A percentile compares a stretch with the other conserved stretches of the same genome.
phyloP scores from a whole-genome alignment of 2,113 vertebrate genomes.

The Pionites leucogaster region DNA sequence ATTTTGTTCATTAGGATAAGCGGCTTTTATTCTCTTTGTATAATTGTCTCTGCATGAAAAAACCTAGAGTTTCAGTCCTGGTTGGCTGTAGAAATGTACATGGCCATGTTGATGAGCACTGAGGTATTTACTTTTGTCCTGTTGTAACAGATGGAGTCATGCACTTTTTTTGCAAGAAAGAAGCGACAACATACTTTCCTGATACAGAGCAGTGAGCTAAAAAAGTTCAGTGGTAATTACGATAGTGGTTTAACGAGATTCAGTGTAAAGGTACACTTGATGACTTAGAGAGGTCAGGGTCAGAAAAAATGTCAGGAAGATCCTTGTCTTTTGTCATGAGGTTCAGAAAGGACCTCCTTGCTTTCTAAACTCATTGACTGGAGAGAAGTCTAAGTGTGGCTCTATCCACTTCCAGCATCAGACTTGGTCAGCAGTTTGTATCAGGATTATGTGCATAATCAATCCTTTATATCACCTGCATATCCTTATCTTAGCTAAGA shows the following conservation, averaged over 20 bases:
- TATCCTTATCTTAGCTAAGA: neutral
- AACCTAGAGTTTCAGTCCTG: neutral
- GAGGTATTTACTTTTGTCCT: neutral
- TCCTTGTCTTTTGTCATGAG: neutral
- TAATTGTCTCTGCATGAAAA: neutral
- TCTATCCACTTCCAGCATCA: neutral
- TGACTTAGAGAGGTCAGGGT: neutral
- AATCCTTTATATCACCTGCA: neutral
- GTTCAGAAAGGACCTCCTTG: neutral
- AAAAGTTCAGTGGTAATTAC: neutral
- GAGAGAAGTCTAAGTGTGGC: neutral
- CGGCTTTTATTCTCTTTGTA: neutral
- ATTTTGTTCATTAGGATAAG: constrained; percentile 36
- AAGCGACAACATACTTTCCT: neutral
- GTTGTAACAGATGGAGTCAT: neutral
- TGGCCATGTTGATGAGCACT: neutral
- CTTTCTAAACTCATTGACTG: neutral
- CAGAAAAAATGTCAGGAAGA: neutral
- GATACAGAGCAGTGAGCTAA: neutral
- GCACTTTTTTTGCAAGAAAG: neutral
- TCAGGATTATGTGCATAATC: neutral
- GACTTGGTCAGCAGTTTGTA: neutral
- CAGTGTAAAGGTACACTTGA: neutral
- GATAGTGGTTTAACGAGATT: neutral
- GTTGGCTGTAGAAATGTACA: neutral